Base-by-base conservation (phyloP, 2,888 invertebrate species). In the Papilio elwesi region DNA sequence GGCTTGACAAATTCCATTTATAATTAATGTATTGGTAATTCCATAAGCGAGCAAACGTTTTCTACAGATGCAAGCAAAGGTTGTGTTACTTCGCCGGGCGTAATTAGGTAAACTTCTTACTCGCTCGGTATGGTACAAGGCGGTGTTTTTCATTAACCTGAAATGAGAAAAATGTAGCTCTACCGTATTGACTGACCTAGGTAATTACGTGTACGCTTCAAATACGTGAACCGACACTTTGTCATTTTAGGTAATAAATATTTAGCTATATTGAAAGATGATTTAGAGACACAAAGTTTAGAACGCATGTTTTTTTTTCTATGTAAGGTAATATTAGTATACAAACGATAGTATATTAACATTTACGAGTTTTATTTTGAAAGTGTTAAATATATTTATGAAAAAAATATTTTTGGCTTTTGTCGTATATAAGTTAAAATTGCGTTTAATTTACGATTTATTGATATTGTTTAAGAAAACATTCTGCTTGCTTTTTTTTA, bases 101-200 rank as follows among this genome's bases (percentile, higher is more conserved):
- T 84, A 87, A 87, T 85, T 87, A 87, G 87, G 87, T 87, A 83
- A 87, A 83, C 84, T 81, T 85, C 85, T 87, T 83, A 76, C 84
- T 83, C 77, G 76, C 84, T 83, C 77, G 71, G 80, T 85, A 87
- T 82, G 87, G 87, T 78, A 80, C 80, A 82, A 79, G 78, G 79
- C 80, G 81, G 82, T 84, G 87, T 87, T 90, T 90, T 92, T 90
- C 89, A 91, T 91, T 91, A 90, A 89, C 90, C 88, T 89, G 84
- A 87, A 90, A 90, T 89, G 87, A 87, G 85, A 90, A 89, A 89
- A 90, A 91, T 90, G 89, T 84, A 79, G 85, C 76, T 80, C 77
- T 79, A 78, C 76, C 81, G 84, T 84, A 81, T 80, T 82, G 81
- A 79, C 80, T 79, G 51, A 59, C 11, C n/a, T 48, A 15, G 11